Base-by-base conservation (phyloP, 2,888 invertebrate species). In the Tenthredo mesomela region DNA sequence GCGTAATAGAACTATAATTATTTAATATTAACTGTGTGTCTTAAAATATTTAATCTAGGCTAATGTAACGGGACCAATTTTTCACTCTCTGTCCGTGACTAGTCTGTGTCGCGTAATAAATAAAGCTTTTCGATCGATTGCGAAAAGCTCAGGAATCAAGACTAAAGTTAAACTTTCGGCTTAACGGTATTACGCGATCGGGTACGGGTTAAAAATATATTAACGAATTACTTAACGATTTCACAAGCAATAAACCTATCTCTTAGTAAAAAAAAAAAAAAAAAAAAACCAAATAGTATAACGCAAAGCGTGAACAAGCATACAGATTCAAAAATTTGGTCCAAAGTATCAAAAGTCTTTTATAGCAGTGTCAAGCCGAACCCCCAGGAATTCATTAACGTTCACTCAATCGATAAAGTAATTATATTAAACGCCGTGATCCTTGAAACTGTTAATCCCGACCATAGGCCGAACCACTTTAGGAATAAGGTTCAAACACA, bases 31-130 rank as follows among this genome's bases (percentile, higher is more conserved):
- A 84, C 84, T 67, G 77, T 77, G 77, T 67, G 84, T 84, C 84
- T 75, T 82, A 82, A 82, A 82, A 10, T 82, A 82, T 12, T 82
- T 50, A 67, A 82, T 70, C 21, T 78, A 84, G 65, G 82, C 85
- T 85, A 86, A 78, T 86, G 85, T 80, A 87, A 86, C 86, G 91
- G 91, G 91, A 91, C 91, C 91, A 91, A 91, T 90, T 91, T 91
- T 89, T 86, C 86, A 86, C 89, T 89, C 88, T 86, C 86, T 86
- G 86, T 86, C 75, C 75, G 58, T 58, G 29, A 58, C 47, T 50
- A 54, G 54, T 54, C 21, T 73, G n/a, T n/a, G n/a, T 43, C 12
- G 73, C 73, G 50, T 77, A 54, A 47, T 54, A 77, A 25, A 43
- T 10, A 73, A 73, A 43, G 40, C 29, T 43, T 40, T 43, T 73